A percentile compares a stretch with the other conserved stretches of the same genome.
These are phyloP conservation scores for Gibbula magus DNA, from an alignment of 2,888 invertebrate species.

Conservation along the genomic window DNA sequence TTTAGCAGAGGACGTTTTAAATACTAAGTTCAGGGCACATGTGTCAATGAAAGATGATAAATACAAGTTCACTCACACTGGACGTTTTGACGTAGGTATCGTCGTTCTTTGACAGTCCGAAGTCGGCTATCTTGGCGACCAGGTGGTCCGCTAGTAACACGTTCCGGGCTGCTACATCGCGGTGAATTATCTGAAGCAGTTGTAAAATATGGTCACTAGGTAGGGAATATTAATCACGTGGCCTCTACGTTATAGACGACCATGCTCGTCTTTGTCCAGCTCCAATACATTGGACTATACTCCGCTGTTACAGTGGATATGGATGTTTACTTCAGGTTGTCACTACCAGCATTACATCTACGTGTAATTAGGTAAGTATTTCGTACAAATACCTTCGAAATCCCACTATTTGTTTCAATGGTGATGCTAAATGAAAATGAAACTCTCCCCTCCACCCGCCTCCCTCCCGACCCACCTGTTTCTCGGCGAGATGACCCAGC, in stretches of 20 bases:
- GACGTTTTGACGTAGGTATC: conserved; percentile 71
- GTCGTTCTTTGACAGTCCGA: conserved; percentile 68
- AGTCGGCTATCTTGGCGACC: conserved; percentile 67
- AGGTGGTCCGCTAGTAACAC: conserved; percentile 63
- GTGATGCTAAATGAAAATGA: too few relatives aligned
- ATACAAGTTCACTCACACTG: conserved; percentile 47
- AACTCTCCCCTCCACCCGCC: too few relatives aligned
- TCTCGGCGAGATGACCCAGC: conserved; percentile 63
- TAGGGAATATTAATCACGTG: neutral
- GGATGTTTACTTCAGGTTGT: too few relatives aligned
- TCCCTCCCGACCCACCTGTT: conserved; percentile 52
- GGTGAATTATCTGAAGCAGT: conserved; percentile 62
- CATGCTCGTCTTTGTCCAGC: neutral
- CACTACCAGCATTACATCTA: too few relatives aligned
- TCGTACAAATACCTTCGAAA: too few relatives aligned
- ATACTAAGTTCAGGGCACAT: too few relatives aligned
- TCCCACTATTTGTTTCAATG: too few relatives aligned
- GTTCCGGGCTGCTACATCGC: conserved; percentile 69
- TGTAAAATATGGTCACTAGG: neutral
- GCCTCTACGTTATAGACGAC: neutral
- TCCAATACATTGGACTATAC: neutral
- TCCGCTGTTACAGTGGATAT: too few relatives aligned
- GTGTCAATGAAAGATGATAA: too few relatives aligned
- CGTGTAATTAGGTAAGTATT: too few relatives aligned
- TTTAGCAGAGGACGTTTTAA: too few relatives aligned